Base-by-base conservation (phyloP, 2,888 invertebrate genomes). In the Lasioglossum leucozonium region DNA sequence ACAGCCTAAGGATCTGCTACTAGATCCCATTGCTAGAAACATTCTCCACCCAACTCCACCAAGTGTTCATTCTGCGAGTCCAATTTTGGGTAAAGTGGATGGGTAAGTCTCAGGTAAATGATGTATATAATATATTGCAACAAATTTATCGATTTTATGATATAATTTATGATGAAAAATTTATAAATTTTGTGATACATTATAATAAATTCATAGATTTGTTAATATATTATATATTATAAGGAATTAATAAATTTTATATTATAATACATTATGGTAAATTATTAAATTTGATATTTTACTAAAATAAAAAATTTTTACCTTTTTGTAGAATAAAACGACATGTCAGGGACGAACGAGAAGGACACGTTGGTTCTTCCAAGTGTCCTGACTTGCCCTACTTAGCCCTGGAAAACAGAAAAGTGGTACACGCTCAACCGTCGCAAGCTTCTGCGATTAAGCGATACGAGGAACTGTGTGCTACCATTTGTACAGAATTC, bases 61-160 rank as follows among this genome's bases (percentile, higher is more conserved):
- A 26, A 47, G 5, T 13, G 22, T 40, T 3, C 11, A 55, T 16
- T 3, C 4, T 1, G 16, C 4, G 51, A 85, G 82, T 77, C 82
- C 86, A 16, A 16, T 81, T 77, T 77, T 81, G 58, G 79, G 75
- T 77, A 85, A 76, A 77, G 62, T 74, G 73, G 72, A 79, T 74
- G 76, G 86, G 86, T 86, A 79, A 86, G 86, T 85, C 73, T 86
- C 62, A 76, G 73, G 73, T 79, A 85, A 81, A 79, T 74, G 18
- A 18, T 55, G 44, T 16, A 71, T 34, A 22, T 11, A 65, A 18
- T 34, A 65, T 30, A 34, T 65, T 37, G 67, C 4, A 10, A 37
- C 2, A 22, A 55, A 55, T n/a, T 55, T n/a, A 55, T 55, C 3
- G 10, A 55, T n/a, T n/a, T 55, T 55, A 22, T 51, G 8, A 26